phyloP scores from a whole-genome alignment of 2,797 vertebrate species.

The Silurus aristotelis region DNA sequence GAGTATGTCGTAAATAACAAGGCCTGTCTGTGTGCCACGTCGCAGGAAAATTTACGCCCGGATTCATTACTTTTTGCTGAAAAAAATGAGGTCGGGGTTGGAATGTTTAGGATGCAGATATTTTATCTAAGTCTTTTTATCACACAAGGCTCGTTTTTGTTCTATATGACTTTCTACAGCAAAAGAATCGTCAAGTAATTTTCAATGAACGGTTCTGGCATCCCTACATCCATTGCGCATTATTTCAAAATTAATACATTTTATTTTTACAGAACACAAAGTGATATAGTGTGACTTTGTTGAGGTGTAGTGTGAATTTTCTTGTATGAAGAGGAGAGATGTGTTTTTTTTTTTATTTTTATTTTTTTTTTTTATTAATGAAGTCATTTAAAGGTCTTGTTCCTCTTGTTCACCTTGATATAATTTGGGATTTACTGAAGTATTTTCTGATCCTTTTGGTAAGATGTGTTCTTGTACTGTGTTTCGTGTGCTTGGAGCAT shows the following conservation, averaged over 20 bases:
- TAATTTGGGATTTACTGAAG: background rate
- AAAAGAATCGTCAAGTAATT: background rate
- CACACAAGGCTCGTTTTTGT: background rate
- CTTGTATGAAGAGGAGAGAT: background rate
- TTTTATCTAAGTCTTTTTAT: conserved; percentile 42
- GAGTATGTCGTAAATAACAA: conserved; percentile 56
- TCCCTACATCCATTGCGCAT: background rate
- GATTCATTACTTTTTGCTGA: conserved; percentile 47
- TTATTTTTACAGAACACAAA: background rate
- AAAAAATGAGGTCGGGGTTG: conserved; percentile 23
- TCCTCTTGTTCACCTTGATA: background rate
- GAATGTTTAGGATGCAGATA: conserved; percentile 1
- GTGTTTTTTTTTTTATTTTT: background rate
- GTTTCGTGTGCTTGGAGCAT: background rate
- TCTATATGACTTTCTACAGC: background rate
- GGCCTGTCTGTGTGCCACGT: conserved; percentile 46
- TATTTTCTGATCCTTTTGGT: background rate
- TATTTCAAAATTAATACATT: background rate
- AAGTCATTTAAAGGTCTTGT: conserved; percentile 1
- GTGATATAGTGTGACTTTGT: background rate
- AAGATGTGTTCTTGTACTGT: background rate
- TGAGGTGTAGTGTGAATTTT: no score
- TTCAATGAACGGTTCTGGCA: background rate
- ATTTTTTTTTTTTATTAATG: background rate
- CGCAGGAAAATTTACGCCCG: conserved; percentile 55